Base-by-base conservation (phyloP, 2,888 invertebrate genomes). In the Eurytoma adleriae region DNA sequence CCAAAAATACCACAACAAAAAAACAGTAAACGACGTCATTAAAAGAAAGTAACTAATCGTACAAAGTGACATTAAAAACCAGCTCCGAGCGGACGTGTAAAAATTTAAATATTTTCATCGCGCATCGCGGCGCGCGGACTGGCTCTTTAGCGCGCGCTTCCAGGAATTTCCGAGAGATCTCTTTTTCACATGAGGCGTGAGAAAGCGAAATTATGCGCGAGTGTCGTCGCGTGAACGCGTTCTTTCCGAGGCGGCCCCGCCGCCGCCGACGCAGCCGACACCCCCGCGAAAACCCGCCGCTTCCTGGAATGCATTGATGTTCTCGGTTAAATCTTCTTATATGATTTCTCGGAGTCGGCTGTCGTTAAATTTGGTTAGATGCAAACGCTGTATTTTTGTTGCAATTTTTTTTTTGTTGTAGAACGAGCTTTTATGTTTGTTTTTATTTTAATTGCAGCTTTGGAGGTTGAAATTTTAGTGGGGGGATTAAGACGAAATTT, bases 121-220 rank as follows among this genome's bases (percentile, higher is more conserved):
- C 1, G 2, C 14, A 20, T n/a, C n/a, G n/a, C n/a, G n/a, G n/a
- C n/a, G n/a, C 50, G 20, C n/a, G 20, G 27, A 40, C 59, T 1
- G 30, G 30, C 68, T 24, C 56, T 71, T 78, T 66, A 13, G 59
- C 24, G 71, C 71, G 67, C 27, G 18, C 2, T 59, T 72, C 40
- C 18, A 67, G 14, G 54, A 30, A 40, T n/a, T n/a, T n/a, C n/a
- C n/a, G 24, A 62, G 12, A 69, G 67, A 68, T 68, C 68, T 68
- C 62, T 62, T 73, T 78, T 73, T 78, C 73, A 78, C 73, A 61
- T 54, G 67, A 78, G 54, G 61, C 78, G 78, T 73, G 78, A 78
- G 73, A 78, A 73, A 73, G 50, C 24, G 68, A 73, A 73, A 73
- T 78, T 62, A 73, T 72, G 78, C 62, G 62, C 61, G 73, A 73